phyloP scores from a whole-genome alignment of 2,113 vertebrate species.

The Sorex araneus region DNA sequence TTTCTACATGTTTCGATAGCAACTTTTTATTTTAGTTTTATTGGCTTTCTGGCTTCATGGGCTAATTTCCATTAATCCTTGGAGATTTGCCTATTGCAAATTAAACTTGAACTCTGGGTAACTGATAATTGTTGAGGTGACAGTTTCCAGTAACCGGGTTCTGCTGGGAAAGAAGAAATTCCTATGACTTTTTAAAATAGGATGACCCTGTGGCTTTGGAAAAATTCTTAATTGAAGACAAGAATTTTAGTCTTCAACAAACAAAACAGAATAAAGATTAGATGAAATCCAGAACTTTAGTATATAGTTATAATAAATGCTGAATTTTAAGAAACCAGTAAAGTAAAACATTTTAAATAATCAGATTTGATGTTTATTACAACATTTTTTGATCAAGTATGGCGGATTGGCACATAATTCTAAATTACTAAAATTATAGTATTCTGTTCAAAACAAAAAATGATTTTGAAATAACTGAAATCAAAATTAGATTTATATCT shows the following conservation, averaged over 20 bases:
- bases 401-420: background rate
- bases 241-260: constrained; percentile 68
- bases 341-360: background rate
- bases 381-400: background rate
- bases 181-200: constrained; percentile 11
- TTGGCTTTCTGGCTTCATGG: constrained; percentile 64
- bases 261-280: constrained; percentile 63
- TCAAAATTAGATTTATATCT: background rate
- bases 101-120: constrained; percentile 82
- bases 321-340: constrained; percentile 1
- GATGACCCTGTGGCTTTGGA: constrained; percentile 63
- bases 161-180: constrained; percentile 80
- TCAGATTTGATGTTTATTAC: constrained; percentile 32
- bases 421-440: constrained; percentile 14
- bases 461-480: constrained; percentile 28
- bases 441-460: constrained; percentile 20
- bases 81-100: constrained; percentile 80
- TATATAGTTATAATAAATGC: background rate
- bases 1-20: constrained; percentile 74
- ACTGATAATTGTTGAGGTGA: constrained; percentile 80
- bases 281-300: constrained; percentile 49
- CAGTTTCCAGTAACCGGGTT: constrained; percentile 81
- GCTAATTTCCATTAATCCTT: constrained; percentile 77
- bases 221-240: constrained; percentile 70
- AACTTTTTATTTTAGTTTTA: constrained; percentile 76